phyloP scores from a whole-genome alignment of 2,113 vertebrate species.

The Microcebus tavaratra region DNA sequence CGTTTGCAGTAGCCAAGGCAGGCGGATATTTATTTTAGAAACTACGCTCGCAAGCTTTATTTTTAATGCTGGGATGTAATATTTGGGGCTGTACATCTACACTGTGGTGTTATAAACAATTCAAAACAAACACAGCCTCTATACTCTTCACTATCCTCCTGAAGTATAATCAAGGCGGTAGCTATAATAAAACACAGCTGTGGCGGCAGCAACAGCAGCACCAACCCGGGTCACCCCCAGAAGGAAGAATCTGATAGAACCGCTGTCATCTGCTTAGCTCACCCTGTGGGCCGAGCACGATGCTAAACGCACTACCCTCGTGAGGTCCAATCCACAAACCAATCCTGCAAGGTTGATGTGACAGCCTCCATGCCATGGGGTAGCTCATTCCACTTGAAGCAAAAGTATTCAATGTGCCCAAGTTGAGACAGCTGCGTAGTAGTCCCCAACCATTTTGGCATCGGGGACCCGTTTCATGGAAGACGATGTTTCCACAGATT shows the following conservation, averaged over 20 bases:
- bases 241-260: not conserved
- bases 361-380: not conserved
- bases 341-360: not conserved
- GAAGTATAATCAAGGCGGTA: not conserved
- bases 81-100: not conserved
- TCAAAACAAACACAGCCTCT: not conserved
- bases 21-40: constrained; percentile 40
- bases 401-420: not conserved
- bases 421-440: not conserved
- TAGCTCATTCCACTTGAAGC: not conserved
- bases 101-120: not conserved
- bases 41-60: not conserved
- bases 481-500: too few species aligned
- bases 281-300: not conserved
- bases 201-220: not conserved
- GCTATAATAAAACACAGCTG: not conserved
- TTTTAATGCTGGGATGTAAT: not conserved
- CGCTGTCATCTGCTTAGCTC: not conserved
- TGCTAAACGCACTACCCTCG: not conserved
- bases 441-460: too few species aligned
- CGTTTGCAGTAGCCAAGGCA: not conserved
- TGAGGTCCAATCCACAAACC: not conserved
- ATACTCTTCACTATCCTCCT: not conserved
- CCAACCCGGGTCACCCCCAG: not conserved
- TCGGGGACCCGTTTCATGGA: too few species aligned